Conservation (phyloP, 2,888 invertebrate genomes). For the Liopterus haemorrhoidalis region DNA sequence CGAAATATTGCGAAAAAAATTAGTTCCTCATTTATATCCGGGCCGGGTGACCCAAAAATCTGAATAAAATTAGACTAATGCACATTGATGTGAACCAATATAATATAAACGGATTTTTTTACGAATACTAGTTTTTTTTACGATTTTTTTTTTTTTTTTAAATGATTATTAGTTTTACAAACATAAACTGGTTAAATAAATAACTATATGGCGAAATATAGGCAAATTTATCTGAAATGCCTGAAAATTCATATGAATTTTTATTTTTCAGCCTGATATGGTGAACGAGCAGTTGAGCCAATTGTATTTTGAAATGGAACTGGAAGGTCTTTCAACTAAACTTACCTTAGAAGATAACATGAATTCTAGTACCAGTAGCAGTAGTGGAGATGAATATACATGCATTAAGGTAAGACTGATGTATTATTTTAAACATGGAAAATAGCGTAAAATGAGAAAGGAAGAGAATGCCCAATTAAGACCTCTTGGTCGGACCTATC, state of each 20-base stretch:
- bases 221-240: too few relatives aligned
- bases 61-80: too few relatives aligned
- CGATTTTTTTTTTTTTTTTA: too few relatives aligned
- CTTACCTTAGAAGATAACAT: conserved; percentile 59
- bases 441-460: conserved; percentile 33
- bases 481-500: too few relatives aligned
- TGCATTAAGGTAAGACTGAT: conserved; percentile 38
- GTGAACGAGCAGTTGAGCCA: conserved; percentile 70
- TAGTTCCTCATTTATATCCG: too few relatives aligned
- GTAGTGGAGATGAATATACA: conserved; percentile 38
- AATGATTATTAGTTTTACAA: too few relatives aligned
- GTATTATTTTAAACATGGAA: background rate
- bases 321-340: conserved; percentile 55
- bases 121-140: too few relatives aligned
- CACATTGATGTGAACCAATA: too few relatives aligned
- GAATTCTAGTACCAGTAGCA: conserved; percentile 51
- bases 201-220: too few relatives aligned
- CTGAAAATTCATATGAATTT: too few relatives aligned
- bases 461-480: conserved; percentile 31
- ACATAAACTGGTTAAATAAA: background rate
- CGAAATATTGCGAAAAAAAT: too few relatives aligned
- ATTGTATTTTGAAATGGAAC: conserved; percentile 61
- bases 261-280: conserved; percentile 52
- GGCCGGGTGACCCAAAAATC: too few relatives aligned
- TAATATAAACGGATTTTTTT: background rate